A percentile compares a stretch with the other conserved stretches of the same genome.
These are phyloP conservation scores for Hypothenemus hampei DNA, from an alignment of 1,140 invertebrate genomes.

Conservation along the genomic window DNA sequence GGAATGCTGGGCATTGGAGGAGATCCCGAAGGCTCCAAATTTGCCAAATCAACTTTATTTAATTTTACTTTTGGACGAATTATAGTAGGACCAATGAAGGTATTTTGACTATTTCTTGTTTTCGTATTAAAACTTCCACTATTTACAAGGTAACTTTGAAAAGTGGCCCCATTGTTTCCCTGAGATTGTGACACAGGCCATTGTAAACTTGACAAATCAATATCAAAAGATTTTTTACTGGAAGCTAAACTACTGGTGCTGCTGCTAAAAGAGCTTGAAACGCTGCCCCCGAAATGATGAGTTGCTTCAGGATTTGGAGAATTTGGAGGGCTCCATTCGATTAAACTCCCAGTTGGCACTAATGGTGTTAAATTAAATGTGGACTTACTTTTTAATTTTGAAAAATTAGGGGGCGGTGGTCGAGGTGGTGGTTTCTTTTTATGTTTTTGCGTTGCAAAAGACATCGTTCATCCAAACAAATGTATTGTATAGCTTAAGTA, in stretches of 20 bases:
- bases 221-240: conserved; percentile 42
- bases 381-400: conserved; percentile 39
- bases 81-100: conserved; percentile 39
- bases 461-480: no score
- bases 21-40: conserved; percentile 47
- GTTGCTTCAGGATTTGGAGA: conserved; percentile 34
- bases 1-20: conserved; percentile 73
- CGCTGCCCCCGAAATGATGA: conserved; percentile 38
- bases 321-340: conserved; percentile 41
- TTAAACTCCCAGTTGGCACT: conserved; percentile 31
- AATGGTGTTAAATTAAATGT: conserved; percentile 36
- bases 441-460: conserved; percentile 20
- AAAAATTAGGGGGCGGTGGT: conserved; percentile 42
- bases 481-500: no score
- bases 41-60: conserved; percentile 30
- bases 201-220: conserved; percentile 32
- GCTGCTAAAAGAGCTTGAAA: conserved; percentile 43
- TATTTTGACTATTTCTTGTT: conserved; percentile 20
- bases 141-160: conserved; percentile 11
- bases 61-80: conserved; percentile 38
- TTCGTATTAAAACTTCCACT: conserved; percentile 2
- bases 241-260: conserved; percentile 44
- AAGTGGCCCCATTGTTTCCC: conserved; percentile 5
- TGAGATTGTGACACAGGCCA: conserved; percentile 18
- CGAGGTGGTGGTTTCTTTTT: conserved; percentile 43